Percentiles rank a stretch among this genome's conserved stretches.
Evolutionary conservation across 1,140 invertebrate genomes (phyloP).

Genomic region (Pararge aegeria): DNA sequence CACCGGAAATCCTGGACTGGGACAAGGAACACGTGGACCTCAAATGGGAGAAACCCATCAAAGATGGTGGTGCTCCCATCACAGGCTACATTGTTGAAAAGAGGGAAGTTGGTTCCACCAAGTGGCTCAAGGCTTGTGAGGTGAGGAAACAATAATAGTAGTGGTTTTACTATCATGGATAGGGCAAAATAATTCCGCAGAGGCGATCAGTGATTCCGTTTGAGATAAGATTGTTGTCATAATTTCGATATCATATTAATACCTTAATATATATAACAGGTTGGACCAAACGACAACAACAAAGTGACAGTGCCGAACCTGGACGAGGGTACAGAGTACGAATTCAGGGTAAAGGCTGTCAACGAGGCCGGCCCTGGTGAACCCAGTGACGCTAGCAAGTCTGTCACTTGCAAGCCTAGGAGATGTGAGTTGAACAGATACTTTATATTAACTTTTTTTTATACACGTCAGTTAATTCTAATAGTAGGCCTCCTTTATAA

Average conservation of each 20-base stretch:
- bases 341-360: constrained; percentile 92
- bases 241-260: too few species aligned
- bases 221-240: too few species aligned
- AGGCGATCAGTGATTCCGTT: too few species aligned
- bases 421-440: constrained; percentile 84
- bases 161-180: too few species aligned
- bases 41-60: constrained; percentile 93
- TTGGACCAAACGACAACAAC: constrained; percentile 84
- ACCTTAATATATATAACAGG: constrained; percentile 33
- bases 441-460: too few species aligned
- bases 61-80: constrained; percentile 95
- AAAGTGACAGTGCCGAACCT: constrained; percentile 89
- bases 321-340: constrained; percentile 92
- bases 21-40: constrained; percentile 96
- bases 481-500: too few species aligned
- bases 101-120: constrained; percentile 91
- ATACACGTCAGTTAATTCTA: too few species aligned
- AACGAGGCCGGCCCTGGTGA: constrained; percentile 91
- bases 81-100: constrained; percentile 97
- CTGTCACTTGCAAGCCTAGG: constrained; percentile 90
- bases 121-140: constrained; percentile 93
- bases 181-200: too few species aligned
- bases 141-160: constrained; percentile 50
- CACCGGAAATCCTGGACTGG: constrained; percentile 95
- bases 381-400: constrained; percentile 92